These are phyloP conservation scores for Etia nguti DNA, from an alignment of 2,113 vertebrate genomes.

Conservation along the genomic window DNA sequence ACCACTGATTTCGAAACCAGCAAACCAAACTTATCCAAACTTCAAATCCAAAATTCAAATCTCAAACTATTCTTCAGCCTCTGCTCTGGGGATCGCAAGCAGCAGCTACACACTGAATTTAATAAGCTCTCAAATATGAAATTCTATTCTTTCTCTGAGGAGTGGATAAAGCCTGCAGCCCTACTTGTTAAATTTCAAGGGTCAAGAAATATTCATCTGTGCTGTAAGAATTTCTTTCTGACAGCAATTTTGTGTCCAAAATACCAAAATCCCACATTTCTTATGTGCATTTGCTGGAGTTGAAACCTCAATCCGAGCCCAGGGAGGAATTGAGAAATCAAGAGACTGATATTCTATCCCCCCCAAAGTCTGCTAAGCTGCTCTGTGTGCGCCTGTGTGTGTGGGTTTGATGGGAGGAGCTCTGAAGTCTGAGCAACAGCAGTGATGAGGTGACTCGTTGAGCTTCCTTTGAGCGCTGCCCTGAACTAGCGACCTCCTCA, in stretches of 20 bases:
- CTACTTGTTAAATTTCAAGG: neutral
- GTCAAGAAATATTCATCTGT: neutral
- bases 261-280: conserved; percentile 19
- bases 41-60: neutral
- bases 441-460: conserved; percentile 51
- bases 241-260: neutral
- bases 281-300: neutral
- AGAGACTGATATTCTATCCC: conserved; percentile 18
- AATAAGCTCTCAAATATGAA: neutral
- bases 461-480: conserved; percentile 31
- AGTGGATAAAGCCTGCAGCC: neutral
- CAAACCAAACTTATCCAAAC: neutral
- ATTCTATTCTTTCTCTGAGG: neutral
- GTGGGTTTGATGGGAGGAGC: conserved; percentile 9
- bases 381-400: neutral
- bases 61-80: neutral
- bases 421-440: conserved; percentile 6
- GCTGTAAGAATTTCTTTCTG: neutral
- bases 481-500: conserved; percentile 20
- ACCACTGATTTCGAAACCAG: neutral
- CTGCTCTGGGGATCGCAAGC: neutral
- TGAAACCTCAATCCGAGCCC: conserved; percentile 20
- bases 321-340: conserved; percentile 7
- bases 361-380: conserved; percentile 8
- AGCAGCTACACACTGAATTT: neutral